phyloP scores from a whole-genome alignment of 1,140 invertebrate genomes.

The Grapholita molesta region DNA sequence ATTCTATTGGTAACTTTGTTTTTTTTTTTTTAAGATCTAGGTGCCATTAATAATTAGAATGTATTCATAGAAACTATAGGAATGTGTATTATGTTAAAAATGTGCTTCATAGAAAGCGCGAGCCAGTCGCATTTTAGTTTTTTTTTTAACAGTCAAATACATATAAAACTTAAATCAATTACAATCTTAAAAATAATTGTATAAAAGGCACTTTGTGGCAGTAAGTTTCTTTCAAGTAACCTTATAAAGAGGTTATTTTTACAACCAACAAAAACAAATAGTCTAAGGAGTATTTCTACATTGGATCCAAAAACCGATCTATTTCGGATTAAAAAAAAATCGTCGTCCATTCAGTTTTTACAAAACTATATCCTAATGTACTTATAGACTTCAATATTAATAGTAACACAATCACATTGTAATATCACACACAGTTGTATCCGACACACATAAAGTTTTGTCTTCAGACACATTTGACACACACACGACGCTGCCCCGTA shows the following conservation, averaged over 20 bases:
- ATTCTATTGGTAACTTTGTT: constrained; percentile 73
- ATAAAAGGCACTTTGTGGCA: constrained; percentile 75
- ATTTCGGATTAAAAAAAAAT: constrained; percentile 19
- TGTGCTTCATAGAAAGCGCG: constrained; percentile 33
- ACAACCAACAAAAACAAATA: constrained; percentile 60
- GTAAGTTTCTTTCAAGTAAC: constrained; percentile 60
- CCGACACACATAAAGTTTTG: constrained; percentile 52
- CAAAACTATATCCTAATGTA: constrained; percentile 52
- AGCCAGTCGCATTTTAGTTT: constrained; percentile 50
- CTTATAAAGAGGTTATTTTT: constrained; percentile 56
- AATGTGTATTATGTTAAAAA: not conserved
- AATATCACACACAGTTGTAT: constrained; percentile 71
- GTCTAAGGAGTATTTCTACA: constrained; percentile 55
- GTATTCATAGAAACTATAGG: not conserved
- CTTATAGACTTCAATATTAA: constrained; percentile 58
- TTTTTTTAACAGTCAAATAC: constrained; percentile 33
- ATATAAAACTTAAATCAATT: constrained; percentile 38
- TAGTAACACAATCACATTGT: constrained; percentile 73
- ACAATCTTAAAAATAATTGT: constrained; percentile 36
- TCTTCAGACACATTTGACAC: constrained; percentile 62
- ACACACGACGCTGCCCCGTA: constrained; percentile 42
- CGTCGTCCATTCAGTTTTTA: constrained; percentile 19
- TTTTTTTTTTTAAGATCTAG: constrained; percentile 53
- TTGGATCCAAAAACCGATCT: constrained; percentile 42
- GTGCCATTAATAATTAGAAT: constrained; percentile 62